Base-by-base conservation (phyloP, 2,797 vertebrate genomes). In the Eremophila alpestris region DNA sequence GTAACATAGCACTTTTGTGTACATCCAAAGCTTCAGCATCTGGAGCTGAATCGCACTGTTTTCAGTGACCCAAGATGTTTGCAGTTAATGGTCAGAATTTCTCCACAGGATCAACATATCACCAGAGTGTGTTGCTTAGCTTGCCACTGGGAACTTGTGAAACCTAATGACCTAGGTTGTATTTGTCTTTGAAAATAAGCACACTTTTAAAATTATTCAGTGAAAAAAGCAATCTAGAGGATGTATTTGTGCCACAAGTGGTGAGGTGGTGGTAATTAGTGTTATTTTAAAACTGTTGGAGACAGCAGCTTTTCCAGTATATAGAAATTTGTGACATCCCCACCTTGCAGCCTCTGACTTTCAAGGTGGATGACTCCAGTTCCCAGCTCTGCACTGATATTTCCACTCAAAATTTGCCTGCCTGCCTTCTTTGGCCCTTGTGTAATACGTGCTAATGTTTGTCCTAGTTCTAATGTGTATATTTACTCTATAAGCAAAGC, bases 91-190 rank as follows among this genome's bases (percentile, higher is more conserved):
- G 7, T 7, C 3, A 13, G 30, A 65, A 38, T 29, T 41, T 73
- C 48, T 78, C 19, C 13, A 38, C 9, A 8, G n/a, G 17, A 73
- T 65, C 12, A 17, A 10, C 2, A 0, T 17, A 19, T 11, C 1
- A 0, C 13, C 7, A 3, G 17, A 15, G 34, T n/a, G 62, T 49
- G 9, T 36, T 55, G 62, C 56, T 14, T 63, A 32, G 46, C 38
- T 85, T 34, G 17, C 30, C 43, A 7, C 0, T 41, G 63, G 43
- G 24, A 71, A 36, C 21, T 92, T 69, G 16, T 22, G 36, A 76
- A 51, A 30, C 27, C 10, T 68, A 20, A 43, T 62, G 13, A 41
- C 15, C 16, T 34, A 27, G 38, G 9, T 69, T 63, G 18, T 27
- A 19, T 56, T 80, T 73, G 29, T 51, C 69, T 60, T 74, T 65